These are phyloP conservation scores for Leptoteleia sp. DNA, from an alignment of 1,140 invertebrate species.

Conservation along the genomic window DNA sequence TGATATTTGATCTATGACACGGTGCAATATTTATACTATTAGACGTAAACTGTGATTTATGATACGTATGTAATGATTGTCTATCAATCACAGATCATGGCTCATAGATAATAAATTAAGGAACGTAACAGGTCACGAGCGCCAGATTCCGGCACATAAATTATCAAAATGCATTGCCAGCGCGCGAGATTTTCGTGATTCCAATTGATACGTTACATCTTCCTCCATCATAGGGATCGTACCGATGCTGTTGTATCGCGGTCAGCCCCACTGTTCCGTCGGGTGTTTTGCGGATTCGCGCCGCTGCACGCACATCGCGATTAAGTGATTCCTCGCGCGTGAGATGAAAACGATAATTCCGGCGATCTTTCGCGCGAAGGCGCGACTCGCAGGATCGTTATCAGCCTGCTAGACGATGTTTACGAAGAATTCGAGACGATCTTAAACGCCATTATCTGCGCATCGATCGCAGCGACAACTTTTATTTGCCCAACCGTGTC, in stretches of 20 bases:
- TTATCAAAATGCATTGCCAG: constrained; percentile 37
- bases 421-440: constrained; percentile 47
- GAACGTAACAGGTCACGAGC: constrained; percentile 30
- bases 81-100: constrained; percentile 50
- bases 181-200: constrained; percentile 29
- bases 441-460: constrained; percentile 50
- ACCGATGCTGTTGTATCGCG: not conserved
- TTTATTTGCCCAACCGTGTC: too few species aligned
- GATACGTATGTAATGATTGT: constrained; percentile 38
- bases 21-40: constrained; percentile 26
- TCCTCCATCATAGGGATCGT: not conserved
- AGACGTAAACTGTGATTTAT: constrained; percentile 47
- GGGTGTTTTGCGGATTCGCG: constrained; percentile 34
- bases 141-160: constrained; percentile 19
- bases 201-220: constrained; percentile 36
- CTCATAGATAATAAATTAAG: constrained; percentile 45
- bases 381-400: constrained; percentile 55
- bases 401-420: constrained; percentile 45
- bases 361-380: constrained; percentile 38
- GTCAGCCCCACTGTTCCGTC: too few species aligned
- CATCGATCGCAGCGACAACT: constrained; percentile 55
- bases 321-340: constrained; percentile 54
- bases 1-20: constrained; percentile 35
- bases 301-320: constrained; percentile 49
- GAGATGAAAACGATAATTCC: constrained; percentile 53